Conservation (phyloP, 1,140 invertebrate genomes). For the Archivesica marissinica region DNA sequence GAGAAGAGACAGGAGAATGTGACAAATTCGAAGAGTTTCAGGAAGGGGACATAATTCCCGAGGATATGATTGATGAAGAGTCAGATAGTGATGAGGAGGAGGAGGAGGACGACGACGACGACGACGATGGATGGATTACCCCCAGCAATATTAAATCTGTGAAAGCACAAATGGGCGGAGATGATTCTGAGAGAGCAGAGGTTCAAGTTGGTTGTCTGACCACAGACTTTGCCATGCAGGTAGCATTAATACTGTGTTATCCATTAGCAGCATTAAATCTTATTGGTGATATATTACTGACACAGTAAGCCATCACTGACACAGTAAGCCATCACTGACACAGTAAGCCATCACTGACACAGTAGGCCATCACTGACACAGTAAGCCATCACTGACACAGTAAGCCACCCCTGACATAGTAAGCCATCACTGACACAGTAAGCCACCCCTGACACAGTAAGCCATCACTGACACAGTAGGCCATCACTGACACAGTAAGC, state of each 20-base stretch:
- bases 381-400: too few species aligned
- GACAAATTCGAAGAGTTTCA: background rate
- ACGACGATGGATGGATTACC: slow-evolving; percentile 95
- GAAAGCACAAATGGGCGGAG: slow-evolving; percentile 88
- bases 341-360: too few species aligned
- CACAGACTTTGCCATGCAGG: slow-evolving; percentile 97
- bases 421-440: too few species aligned
- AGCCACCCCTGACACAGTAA: too few species aligned
- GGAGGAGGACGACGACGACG: slow-evolving; percentile 85
- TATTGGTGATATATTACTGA: too few species aligned
- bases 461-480: too few species aligned
- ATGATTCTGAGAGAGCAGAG: slow-evolving; percentile 86
- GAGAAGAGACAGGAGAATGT: slow-evolving; percentile 29
- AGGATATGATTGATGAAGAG: slow-evolving; percentile 28
- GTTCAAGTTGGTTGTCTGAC: slow-evolving; percentile 95
- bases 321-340: too few species aligned
- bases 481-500: too few species aligned
- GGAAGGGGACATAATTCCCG: slow-evolving; percentile 48
- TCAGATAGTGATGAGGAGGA: slow-evolving; percentile 65
- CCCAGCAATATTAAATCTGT: slow-evolving; percentile 91
- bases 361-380: too few species aligned
- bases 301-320: too few species aligned
- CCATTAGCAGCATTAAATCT: too few species aligned
- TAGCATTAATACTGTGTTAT: slow-evolving; percentile 72
- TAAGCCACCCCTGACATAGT: too few species aligned